Evolutionary conservation across 1,140 invertebrate species (phyloP).

Genomic region (Drosophila bocki): DNA sequence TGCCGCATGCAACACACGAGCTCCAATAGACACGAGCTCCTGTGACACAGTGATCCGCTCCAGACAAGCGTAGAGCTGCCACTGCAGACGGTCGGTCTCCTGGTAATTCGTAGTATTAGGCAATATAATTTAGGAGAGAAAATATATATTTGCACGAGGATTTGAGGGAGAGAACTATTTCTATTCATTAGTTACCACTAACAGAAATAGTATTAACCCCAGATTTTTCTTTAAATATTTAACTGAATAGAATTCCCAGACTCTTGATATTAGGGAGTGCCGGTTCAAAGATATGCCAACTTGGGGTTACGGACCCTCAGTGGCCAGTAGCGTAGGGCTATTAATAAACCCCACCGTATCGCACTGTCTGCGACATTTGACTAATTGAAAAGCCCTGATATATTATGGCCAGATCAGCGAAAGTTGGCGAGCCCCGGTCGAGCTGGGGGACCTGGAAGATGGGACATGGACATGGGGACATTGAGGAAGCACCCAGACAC

Average conservation of each 20-base stretch:
- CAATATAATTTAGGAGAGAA: not conserved
- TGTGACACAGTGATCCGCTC: constrained; percentile 40
- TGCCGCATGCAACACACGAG: constrained; percentile 66
- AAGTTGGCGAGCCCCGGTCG: constrained; percentile 48
- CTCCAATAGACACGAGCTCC: constrained; percentile 33
- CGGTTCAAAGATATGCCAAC: constrained; percentile 12
- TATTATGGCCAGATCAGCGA: constrained; percentile 71
- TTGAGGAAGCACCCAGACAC: constrained; percentile 49
- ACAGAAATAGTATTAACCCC: too few relatives aligned
- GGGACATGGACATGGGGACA: constrained; percentile 25
- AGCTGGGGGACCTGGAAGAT: too few relatives aligned
- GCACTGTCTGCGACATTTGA: constrained; percentile 72
- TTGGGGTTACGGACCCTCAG: constrained; percentile 11
- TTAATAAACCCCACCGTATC: constrained; percentile 74
- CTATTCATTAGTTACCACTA: too few relatives aligned
- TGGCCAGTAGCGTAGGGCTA: constrained; percentile 55
- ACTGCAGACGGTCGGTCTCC: not conserved
- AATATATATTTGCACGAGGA: not conserved
- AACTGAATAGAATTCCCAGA: constrained; percentile 8
- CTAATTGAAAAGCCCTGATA: constrained; percentile 78
- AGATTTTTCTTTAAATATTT: too few relatives aligned
- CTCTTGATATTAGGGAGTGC: constrained; percentile 7
- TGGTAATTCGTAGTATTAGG: not conserved
- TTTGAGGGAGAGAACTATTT: not conserved
- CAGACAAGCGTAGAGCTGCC: constrained; percentile 15